Base-by-base conservation (phyloP, 2,888 invertebrate genomes). In the Agonum fuliginosum region DNA sequence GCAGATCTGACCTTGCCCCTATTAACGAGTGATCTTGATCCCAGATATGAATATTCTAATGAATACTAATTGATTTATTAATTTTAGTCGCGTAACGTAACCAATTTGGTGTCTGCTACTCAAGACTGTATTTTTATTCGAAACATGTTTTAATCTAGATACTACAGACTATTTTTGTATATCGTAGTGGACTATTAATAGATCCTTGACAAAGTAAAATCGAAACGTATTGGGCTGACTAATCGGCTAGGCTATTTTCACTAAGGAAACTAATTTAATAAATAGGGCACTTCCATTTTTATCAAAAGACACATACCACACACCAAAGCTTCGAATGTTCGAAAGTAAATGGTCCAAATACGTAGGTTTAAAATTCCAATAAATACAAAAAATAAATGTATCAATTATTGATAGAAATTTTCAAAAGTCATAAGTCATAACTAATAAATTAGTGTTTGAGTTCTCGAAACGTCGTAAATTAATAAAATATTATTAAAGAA, bases 1-100 rank as follows among this genome's bases (percentile, higher is more conserved):
- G 22, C n/a, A 37, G 17, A 62, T 17, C 12, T 62, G 62, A 67
- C 67, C 67, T 67, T 67, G 67, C 30, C 46, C 70, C 70, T 27
- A 14, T 46, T 70, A 46, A 27, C 14, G 27, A 70, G 27, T 70
- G 70, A 14, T 70, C 70, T 70, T 70, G 70, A 70, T 70, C 70
- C 27, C 48, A 67, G 14, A 24, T 14, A 70, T 27, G 30, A 27
- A 46, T 70, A 70, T 27, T n/a, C 27, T 46, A 70, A 70, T 70
- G 48, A 70, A 70, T 48, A 46, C 46, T 70, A 70, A 70, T 70
- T 70, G 46, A 46, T 24, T 14, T 24, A 46, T 70, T 70, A 70
- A 70, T 70, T 70, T 70, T 46, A 70, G 30, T 43, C 70, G 46
- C 46, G 70, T 70, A 70, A 10, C 65, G 2, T 1, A 37, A 41